phyloP scores from a whole-genome alignment of 2,797 vertebrate species.

The Synaphobranchus kaupii region DNA sequence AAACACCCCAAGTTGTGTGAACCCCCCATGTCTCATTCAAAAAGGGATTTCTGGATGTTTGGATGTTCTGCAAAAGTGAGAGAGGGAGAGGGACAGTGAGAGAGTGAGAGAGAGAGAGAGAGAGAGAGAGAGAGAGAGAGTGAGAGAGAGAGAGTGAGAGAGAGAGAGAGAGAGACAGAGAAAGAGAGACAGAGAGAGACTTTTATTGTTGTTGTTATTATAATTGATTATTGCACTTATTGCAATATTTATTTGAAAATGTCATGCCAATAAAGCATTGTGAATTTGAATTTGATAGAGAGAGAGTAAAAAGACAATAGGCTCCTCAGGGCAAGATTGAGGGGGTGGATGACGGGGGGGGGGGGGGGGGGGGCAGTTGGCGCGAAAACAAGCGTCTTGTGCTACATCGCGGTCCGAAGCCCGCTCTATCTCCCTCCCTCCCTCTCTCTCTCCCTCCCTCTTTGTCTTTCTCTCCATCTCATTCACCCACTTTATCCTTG shows the following conservation, averaged over 20 bases:
- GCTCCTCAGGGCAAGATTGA: conserved; percentile 29
- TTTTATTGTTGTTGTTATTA: no score
- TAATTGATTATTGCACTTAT: no score
- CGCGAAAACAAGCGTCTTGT: background rate
- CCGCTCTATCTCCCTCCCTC: background rate
- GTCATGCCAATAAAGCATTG: no score
- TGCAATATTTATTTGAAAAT: no score
- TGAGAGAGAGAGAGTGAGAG: conserved; percentile 17
- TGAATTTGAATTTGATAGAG: background rate
- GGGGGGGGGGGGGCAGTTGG: background rate
- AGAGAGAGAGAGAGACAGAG: conserved; percentile 12
- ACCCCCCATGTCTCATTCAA: conserved; percentile 14
- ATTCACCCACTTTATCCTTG: background rate
- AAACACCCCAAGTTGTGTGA: conserved; percentile 30
- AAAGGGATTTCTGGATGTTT: conserved; percentile 5
- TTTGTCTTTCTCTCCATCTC: background rate
- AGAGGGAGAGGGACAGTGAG: no score
- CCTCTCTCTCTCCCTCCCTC: background rate
- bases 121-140: no score
- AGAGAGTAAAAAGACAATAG: conserved; percentile 32
- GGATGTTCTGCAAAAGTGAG: no score
- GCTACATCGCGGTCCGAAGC: background rate
- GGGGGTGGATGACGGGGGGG: background rate
- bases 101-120: background rate
- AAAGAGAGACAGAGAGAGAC: conserved; percentile 17